phyloP scores from a whole-genome alignment of 1,140 invertebrate species.

The Drosophila melanogaster region DNA sequence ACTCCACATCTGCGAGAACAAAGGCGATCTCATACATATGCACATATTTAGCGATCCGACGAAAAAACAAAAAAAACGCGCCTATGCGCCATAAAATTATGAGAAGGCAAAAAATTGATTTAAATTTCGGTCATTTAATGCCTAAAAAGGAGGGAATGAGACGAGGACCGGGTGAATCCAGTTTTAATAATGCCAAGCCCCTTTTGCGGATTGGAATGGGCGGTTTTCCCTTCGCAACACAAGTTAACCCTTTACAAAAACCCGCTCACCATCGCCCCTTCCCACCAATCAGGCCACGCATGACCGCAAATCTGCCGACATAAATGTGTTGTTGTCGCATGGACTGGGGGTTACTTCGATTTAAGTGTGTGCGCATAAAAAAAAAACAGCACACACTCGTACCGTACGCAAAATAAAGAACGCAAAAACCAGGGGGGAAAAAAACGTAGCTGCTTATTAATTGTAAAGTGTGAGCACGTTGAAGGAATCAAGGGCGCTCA shows the following conservation, averaged over 20 bases:
- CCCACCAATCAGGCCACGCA: slow-evolving; percentile 46
- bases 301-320: slow-evolving; percentile 67
- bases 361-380: slow-evolving; percentile 3
- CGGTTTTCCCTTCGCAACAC: slow-evolving; percentile 22
- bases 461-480: slow-evolving; percentile 80
- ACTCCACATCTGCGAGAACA: slow-evolving; percentile 27
- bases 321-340: slow-evolving; percentile 51
- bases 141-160: slow-evolving; percentile 26
- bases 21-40: slow-evolving; percentile 35
- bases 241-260: slow-evolving; percentile 38
- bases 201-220: slow-evolving; percentile 14
- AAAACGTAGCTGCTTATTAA: slow-evolving; percentile 71
- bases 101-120: slow-evolving; percentile 62
- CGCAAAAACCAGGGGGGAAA: slow-evolving; percentile 6
- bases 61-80: slow-evolving; percentile 17
- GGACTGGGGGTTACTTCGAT: slow-evolving; percentile 38
- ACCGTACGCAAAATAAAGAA: slow-evolving; percentile 26
- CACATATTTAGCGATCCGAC: slow-evolving; percentile 19
- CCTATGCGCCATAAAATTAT: slow-evolving; percentile 44
- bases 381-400: slow-evolving; percentile 33
- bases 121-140: slow-evolving; percentile 60
- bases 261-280: not conserved
- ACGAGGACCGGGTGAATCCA: slow-evolving; percentile 51
- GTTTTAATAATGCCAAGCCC: slow-evolving; percentile 58
- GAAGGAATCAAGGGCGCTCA: slow-evolving; percentile 77